Evolutionary conservation across 2,797 vertebrate species (phyloP), one percentile per base, ranked within the genome.

Genomic region (Enteromius treurensis): DNA sequence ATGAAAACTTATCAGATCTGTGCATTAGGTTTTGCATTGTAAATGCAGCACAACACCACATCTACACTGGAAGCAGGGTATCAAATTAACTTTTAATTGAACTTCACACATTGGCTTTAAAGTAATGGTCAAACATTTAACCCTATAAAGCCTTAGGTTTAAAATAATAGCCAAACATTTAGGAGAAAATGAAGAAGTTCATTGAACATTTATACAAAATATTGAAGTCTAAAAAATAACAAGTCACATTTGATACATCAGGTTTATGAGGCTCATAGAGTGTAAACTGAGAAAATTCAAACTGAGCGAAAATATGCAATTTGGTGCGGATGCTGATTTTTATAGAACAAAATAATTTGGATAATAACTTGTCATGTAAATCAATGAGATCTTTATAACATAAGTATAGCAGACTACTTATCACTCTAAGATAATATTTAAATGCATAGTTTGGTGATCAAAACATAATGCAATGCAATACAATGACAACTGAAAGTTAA

Each of bases 1-100:
- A 47, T 53, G 47, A 74, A 40, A 60, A 58, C 11, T 58, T 60
- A 3, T 60, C 15, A 23, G 74, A 60, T 60, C 74, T 58, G 74
- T 60, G 53, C 74, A 42, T 58, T 76, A 42, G 32, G 7, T 34
- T 23, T 17, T 40, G 74, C 34, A 40, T 21, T 37, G 74, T 77
- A 58, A 60, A 76, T 15, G 34, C 74, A 58, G 74, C 13, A 40
- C 21, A 76, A 58, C 53, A 60, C 53, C n/a, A 5, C n/a, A 37
- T 76, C 53, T 60, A 76, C 53, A 58, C 73, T 76, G 53, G 34
- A 19, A 32, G 62, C 62, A 23, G 10, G 64, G 7, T 37, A 37
- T 67, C 21, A 40, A 68, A 21, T 40, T 0, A 0, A 65, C 62
- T 32, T 62, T 14, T 32, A 64, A 32, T 32, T 14, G 60, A 64